Evolutionary conservation across 2,888 invertebrate species (phyloP).

Genomic region (Serrognathus titanus): DNA sequence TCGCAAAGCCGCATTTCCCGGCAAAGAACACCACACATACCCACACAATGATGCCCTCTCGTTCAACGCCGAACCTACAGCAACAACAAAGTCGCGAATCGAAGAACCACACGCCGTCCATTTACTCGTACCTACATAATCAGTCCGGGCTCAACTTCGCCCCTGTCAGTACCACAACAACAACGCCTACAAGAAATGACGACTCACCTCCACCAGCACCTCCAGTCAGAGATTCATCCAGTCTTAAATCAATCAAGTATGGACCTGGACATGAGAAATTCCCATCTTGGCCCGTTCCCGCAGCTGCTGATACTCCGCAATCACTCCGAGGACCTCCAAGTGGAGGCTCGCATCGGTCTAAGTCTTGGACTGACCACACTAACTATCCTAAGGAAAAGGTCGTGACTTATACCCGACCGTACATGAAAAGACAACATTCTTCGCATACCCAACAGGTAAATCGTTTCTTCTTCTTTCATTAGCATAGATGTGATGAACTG

Average conservation of each 20-base stretch:
- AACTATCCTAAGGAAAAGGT: constrained; percentile 68
- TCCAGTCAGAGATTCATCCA: constrained; percentile 65
- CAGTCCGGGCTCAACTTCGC: constrained; percentile 38
- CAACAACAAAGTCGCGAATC: constrained; percentile 35
- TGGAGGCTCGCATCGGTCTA: constrained; percentile 62
- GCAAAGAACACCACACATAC: constrained; percentile 16
- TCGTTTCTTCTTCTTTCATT: constrained; percentile 5
- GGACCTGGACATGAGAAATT: constrained; percentile 72
- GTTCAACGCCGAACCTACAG: constrained; percentile 50
- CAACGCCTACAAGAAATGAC: constrained; percentile 48
- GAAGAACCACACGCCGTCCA: constrained; percentile 30
- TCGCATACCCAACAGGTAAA: constrained; percentile 59
- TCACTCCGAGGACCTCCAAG: constrained; percentile 45
- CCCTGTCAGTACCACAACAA: constrained; percentile 10
- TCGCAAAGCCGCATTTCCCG: constrained; percentile 28
- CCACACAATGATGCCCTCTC: constrained; percentile 49
- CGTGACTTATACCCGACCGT: constrained; percentile 60
- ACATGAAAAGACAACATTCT: constrained; percentile 58
- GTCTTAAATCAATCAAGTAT: constrained; percentile 63
- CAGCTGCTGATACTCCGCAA: constrained; percentile 55
- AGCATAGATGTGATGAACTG: constrained; percentile 9
- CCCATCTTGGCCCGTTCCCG: constrained; percentile 70
- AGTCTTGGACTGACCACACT: constrained; percentile 69
- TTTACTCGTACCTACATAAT: constrained; percentile 41
- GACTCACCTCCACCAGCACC: constrained; percentile 57